Conservation (phyloP, 1,140 invertebrate species). For the Camponotus floridanus region DNA sequence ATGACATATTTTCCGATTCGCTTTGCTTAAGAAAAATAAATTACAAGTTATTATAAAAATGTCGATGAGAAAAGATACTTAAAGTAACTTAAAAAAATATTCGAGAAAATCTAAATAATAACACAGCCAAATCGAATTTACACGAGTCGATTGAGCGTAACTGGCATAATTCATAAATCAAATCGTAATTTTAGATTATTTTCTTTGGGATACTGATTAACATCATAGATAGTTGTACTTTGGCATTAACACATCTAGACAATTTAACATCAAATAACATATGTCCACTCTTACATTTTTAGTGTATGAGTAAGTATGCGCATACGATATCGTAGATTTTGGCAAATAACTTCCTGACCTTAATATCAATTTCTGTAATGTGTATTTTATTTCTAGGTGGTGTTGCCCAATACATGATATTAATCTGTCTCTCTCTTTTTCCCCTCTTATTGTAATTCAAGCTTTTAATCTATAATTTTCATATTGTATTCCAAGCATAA, state of each 20-base stretch:
- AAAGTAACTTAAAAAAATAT: conserved; percentile 4
- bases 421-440: conserved; percentile 60
- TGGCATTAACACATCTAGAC: neutral
- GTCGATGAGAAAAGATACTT: neutral
- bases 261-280: conserved; percentile 16
- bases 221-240: conserved; percentile 32
- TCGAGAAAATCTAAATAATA: neutral
- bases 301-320: conserved; percentile 52
- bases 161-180: conserved; percentile 45
- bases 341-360: conserved; percentile 9
- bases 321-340: conserved; percentile 35
- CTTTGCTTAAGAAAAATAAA: neutral
- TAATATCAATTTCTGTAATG: conserved; percentile 71
- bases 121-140: conserved; percentile 50
- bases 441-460: conserved; percentile 60
- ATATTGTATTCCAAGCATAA: neutral
- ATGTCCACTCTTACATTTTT: conserved; percentile 19
- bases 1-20: neutral
- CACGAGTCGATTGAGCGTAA: conserved; percentile 39
- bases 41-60: neutral
- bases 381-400: conserved; percentile 80
- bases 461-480: conserved; percentile 67
- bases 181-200: conserved; percentile 37
- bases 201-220: conserved; percentile 27
- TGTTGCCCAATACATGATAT: conserved; percentile 68